Evolutionary conservation across 2,888 invertebrate genomes (phyloP).

Genomic region (Oscheius sp.): DNA sequence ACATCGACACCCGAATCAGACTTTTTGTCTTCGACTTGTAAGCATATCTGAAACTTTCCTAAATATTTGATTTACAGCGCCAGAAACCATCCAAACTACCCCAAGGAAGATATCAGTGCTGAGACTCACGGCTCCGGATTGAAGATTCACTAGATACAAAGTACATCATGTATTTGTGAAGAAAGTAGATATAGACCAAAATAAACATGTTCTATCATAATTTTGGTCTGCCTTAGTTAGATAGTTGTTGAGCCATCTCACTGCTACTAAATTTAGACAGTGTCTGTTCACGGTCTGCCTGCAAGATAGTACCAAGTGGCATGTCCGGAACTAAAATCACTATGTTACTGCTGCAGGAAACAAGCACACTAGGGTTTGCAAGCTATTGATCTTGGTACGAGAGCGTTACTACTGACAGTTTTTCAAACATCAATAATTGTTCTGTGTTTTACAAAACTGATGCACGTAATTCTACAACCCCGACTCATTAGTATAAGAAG

Average conservation of each 20-base stretch:
- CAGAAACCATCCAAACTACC: constrained; percentile 47
- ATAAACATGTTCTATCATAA: not conserved
- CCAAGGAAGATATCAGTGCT: constrained; percentile 44
- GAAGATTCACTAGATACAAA: constrained; percentile 16
- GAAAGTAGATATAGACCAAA: not conserved
- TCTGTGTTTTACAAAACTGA: not conserved
- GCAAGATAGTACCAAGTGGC: no score
- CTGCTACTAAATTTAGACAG: no score
- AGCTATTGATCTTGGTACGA: not conserved
- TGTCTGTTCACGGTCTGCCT: no score
- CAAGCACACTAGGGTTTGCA: no score
- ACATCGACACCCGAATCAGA: constrained; percentile 42
- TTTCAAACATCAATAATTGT: constrained; percentile 4
- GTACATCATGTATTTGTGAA: not conserved
- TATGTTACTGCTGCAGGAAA: no score
- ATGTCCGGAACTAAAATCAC: no score
- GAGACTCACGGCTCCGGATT: constrained; percentile 1
- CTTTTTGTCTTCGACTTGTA: constrained; percentile 56
- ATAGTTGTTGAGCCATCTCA: not conserved
- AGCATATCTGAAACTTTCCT: constrained; percentile 6
- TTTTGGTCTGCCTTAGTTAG: not conserved
- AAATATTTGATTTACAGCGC: constrained; percentile 35
- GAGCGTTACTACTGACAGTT: constrained; percentile 9
- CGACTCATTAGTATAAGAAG: no score
- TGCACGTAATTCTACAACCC: not conserved